Base-by-base conservation (phyloP, 2,797 vertebrate species). In the Catostomus latipinnis region DNA sequence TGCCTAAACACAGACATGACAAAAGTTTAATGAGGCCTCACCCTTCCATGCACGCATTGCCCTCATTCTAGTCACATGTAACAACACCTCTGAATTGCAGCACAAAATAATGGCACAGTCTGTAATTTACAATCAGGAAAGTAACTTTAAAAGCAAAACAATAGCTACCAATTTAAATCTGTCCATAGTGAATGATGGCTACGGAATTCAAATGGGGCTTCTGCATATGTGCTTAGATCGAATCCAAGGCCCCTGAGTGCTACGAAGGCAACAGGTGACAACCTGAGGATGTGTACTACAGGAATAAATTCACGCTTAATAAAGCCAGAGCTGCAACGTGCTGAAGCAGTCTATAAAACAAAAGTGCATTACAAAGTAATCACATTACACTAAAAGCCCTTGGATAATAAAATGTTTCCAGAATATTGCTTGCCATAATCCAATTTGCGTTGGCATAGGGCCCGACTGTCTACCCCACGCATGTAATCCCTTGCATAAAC, bases 321-420 rank as follows among this genome's bases (percentile, higher is more conserved):
- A 89, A 91, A 92, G 88, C 88, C 85, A 78, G 77, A 85, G 89
- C 89, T 84, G 86, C 84, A 87, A 83, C 82, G 82, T 82, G 75
- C 85, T 82, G 89, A 88, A 89, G 87, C 86, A 88, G 88, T 84
- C 87, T 56, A 74, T 80, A 71, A 86, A 82, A 91, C 88, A 88
- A 92, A 90, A 90, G 89, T 88, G 83, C 91, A 92, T 90, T 88
- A 87, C 82, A 86, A 86, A 88, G 87, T 92, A 93, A 93, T 93
- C 90, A 92, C 89, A 91, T 91, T 92, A 93, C 86, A 88, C 88
- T 90, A 90, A 83, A 87, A 89, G 88, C 88, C 81, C 83, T 82
- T 86, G 87, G 88, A 92, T 89, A 92, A 92, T 91, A 91, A 90
- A 92, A 90, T 84, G 86, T 88, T 90, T 88, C 84, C 85, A 80